phyloP scores from a whole-genome alignment of 30 jellyfish, hydroid and myxozoan genomes.

The Pelagia noctiluca region DNA sequence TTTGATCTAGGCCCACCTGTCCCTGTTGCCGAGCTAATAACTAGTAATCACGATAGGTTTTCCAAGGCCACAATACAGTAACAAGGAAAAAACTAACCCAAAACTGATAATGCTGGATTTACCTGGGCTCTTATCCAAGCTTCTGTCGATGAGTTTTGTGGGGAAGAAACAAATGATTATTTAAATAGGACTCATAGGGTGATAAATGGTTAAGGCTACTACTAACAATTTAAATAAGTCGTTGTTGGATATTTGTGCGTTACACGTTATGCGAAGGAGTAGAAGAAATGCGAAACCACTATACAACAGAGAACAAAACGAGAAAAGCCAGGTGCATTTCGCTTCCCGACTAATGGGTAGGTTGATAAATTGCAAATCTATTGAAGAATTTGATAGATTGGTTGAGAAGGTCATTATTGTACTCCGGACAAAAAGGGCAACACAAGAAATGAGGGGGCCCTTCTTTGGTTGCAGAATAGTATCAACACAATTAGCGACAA shows the following conservation, averaged over 20 bases:
- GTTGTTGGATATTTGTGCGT: constrained; percentile 4
- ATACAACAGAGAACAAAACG: background rate
- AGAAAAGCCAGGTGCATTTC: constrained; percentile 29
- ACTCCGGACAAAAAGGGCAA: background rate
- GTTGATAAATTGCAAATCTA: background rate
- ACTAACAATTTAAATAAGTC: background rate
- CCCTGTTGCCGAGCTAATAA: constrained; percentile 15
- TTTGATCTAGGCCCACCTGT: background rate
- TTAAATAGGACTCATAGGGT: constrained; percentile 11
- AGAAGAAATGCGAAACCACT: background rate
- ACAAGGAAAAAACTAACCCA: constrained; percentile 21
- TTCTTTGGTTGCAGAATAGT: background rate
- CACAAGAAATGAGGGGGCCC: constrained; percentile 7
- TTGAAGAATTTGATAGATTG: background rate
- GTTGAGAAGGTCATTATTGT: background rate
- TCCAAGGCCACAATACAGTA: constrained; percentile 29
- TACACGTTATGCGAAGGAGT: constrained; percentile 35
- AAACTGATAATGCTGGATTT: constrained; percentile 28
- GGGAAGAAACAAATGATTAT: background rate
- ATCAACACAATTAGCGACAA: background rate
- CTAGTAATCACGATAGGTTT: constrained; percentile 21
- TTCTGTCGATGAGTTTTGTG: constrained; percentile 31
- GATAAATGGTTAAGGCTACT: constrained; percentile 10
- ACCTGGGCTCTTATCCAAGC: constrained; percentile 38
- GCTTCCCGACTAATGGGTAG: constrained; percentile 20